These are phyloP conservation scores for Dermatemys mawii DNA, from an alignment of 2,113 vertebrate species.

Conservation along the genomic window DNA sequence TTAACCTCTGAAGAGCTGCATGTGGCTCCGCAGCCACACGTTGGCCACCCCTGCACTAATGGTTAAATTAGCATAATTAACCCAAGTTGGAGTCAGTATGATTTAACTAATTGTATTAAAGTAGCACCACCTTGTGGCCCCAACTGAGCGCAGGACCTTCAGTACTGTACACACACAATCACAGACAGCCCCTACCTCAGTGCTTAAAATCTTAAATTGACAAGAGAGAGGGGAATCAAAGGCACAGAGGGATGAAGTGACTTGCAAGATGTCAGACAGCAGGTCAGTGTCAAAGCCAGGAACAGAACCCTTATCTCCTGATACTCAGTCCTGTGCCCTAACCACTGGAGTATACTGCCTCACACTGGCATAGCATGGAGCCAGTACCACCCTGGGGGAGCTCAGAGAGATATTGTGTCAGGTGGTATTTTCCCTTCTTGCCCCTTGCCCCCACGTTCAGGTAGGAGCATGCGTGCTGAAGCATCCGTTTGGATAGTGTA, in stretches of 20 bases:
- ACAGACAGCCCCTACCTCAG: not conserved
- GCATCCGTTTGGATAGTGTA: not conserved
- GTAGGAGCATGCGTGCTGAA: not conserved
- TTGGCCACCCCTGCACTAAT: not conserved
- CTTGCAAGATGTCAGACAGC: not conserved
- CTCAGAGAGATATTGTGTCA: not conserved
- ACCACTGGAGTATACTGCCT: not conserved
- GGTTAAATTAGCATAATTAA: not conserved
- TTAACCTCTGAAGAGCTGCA: too few species aligned
- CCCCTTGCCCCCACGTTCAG: too few species aligned
- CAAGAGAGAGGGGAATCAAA: not conserved
- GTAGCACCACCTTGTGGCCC: too few species aligned
- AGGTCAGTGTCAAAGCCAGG: not conserved
- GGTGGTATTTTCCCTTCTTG: too few species aligned
- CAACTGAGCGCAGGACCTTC: too few species aligned
- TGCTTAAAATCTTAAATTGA: not conserved
- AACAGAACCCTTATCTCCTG: not conserved
- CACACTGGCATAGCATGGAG: not conserved
- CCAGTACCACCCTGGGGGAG: not conserved
- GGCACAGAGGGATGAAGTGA: not conserved
- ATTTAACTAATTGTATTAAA: not conserved
- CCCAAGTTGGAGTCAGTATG: not conserved
- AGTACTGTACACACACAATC: too few species aligned
- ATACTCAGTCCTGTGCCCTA: not conserved
- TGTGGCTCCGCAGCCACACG: too few species aligned